A percentile compares a stretch with the other conserved stretches of the same genome.
Evolutionary conservation across 2,113 vertebrate genomes (phyloP).

Genomic region (Patagioenas fasciata): DNA sequence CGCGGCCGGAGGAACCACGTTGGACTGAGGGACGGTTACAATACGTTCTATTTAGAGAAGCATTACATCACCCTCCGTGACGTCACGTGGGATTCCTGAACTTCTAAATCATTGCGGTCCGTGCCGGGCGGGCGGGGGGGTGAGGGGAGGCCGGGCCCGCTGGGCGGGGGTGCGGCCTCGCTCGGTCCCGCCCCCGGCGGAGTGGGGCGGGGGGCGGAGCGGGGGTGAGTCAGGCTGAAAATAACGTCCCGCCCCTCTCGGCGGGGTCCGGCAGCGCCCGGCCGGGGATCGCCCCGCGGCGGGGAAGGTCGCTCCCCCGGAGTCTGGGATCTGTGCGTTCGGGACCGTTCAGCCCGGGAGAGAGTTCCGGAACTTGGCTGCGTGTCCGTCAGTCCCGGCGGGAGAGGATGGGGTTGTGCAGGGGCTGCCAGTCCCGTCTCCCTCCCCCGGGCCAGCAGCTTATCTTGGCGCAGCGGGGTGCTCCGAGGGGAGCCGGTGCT

Average conservation of each 20-base stretch:
- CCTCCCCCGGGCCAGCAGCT: background rate
- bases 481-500: too few relatives aligned
- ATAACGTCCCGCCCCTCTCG: background rate
- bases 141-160: background rate
- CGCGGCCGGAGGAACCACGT: conserved; percentile 96
- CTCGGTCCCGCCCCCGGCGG: conserved; percentile 19
- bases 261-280: background rate
- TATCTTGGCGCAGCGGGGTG: background rate
- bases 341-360: background rate
- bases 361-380: background rate
- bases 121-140: conserved; percentile 58
- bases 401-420: background rate
- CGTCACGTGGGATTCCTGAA: conserved; percentile 99
- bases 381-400: too few relatives aligned
- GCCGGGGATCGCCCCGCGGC: background rate
- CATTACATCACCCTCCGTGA: conserved; percentile 99
- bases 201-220: background rate
- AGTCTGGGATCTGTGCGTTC: background rate
- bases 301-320: background rate
- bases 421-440: background rate
- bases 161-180: conserved; percentile 4
- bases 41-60: conserved; percentile 99
- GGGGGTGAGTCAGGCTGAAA: conserved; percentile 70
- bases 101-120: conserved; percentile 99
- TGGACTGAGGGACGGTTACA: conserved; percentile 99